Percentiles rank a stretch among this genome's conserved stretches.
These are phyloP conservation scores for Gymnocheta viridis DNA, from an alignment of 2,888 invertebrate genomes.

Conservation along the genomic window DNA sequence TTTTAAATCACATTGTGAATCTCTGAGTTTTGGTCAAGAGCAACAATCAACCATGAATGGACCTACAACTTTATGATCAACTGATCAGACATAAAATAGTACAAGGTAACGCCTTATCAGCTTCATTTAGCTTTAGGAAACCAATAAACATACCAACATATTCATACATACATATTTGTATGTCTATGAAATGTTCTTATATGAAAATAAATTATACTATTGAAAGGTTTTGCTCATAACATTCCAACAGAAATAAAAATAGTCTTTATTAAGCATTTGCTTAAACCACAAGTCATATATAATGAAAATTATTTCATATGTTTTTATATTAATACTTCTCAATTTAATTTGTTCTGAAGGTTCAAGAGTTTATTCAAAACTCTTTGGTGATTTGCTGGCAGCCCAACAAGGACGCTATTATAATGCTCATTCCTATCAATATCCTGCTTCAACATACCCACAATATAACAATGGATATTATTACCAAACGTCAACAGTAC, in stretches of 20 bases:
- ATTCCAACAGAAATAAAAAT: background rate
- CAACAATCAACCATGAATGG: constrained; percentile 28
- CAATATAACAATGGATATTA: constrained; percentile 57
- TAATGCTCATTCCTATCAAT: constrained; percentile 63
- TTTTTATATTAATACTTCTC: constrained; percentile 18
- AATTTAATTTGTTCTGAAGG: background rate
- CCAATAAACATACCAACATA: background rate
- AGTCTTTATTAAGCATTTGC: constrained; percentile 26
- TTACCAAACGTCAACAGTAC: constrained; percentile 34
- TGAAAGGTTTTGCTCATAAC: background rate
- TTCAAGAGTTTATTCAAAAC: constrained; percentile 26
- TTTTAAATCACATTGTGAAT: background rate
- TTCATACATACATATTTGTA: background rate
- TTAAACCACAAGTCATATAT: constrained; percentile 11
- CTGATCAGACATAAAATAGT: constrained; percentile 30
- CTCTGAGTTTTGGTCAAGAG: background rate
- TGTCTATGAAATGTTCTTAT: background rate
- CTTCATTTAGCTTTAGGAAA: background rate
- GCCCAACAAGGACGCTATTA: constrained; percentile 62
- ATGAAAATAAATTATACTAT: background rate
- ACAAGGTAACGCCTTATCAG: constrained; percentile 58
- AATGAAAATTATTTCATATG: constrained; percentile 37
- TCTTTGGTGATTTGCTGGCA: background rate
- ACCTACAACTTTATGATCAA: constrained; percentile 32
- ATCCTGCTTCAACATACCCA: constrained; percentile 39